phyloP scores from a whole-genome alignment of 2,113 vertebrate genomes.

The Penelope pileata region DNA sequence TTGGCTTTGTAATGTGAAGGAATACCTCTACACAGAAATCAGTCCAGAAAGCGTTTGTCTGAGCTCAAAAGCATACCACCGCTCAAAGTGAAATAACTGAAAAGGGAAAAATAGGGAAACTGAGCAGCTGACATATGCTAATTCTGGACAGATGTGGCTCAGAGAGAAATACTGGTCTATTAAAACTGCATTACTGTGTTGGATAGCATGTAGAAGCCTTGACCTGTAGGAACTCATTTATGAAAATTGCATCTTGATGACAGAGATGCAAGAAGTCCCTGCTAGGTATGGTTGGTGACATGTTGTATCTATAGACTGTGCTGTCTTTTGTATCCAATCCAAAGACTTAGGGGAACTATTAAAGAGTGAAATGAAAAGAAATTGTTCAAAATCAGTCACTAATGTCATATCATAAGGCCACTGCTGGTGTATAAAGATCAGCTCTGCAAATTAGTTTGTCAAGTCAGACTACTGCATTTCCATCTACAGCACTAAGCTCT shows the following conservation, averaged over 20 bases:
- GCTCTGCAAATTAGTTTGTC: background rate
- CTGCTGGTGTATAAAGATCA: background rate
- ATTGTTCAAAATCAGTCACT: background rate
- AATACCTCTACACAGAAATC: background rate
- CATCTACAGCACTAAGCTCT: background rate
- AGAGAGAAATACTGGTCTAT: background rate
- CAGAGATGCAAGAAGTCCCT: background rate
- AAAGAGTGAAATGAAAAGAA: background rate
- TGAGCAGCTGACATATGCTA: background rate
- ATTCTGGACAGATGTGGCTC: background rate
- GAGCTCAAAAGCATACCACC: background rate
- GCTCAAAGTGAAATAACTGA: background rate
- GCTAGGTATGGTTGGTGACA: background rate
- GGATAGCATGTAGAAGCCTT: background rate
- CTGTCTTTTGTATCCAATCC: background rate
- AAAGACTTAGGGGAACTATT: background rate
- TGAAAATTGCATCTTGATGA: background rate
- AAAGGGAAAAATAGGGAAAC: background rate
- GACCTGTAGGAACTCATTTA: background rate
- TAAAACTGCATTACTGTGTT: background rate
- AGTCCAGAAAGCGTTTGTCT: background rate
- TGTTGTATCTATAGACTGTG: background rate
- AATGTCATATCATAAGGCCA: background rate
- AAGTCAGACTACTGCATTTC: background rate
- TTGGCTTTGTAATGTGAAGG: background rate